These are phyloP conservation scores for Pediacus dermestoides DNA, from an alignment of 2,888 invertebrate genomes.

Conservation along the genomic window DNA sequence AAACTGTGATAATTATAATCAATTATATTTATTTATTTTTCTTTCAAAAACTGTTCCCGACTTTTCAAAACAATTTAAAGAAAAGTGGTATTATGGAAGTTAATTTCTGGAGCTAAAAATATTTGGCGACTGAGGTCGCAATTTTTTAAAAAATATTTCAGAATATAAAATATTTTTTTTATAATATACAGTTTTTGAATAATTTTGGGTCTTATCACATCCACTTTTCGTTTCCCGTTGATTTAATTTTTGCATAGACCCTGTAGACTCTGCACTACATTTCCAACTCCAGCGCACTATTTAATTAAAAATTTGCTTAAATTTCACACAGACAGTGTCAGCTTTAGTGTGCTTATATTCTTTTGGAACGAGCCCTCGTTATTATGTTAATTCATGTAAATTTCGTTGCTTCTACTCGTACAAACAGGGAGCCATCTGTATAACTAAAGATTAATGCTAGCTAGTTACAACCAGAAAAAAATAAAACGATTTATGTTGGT, in stretches of 20 bases:
- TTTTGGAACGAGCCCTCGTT: constrained; percentile 1
- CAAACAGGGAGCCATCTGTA: constrained; percentile 9
- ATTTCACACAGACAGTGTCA: constrained; percentile 2
- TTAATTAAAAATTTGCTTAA: constrained; percentile 2
- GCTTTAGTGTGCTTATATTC: constrained; percentile 2
- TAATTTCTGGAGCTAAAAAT: too few relatives aligned
- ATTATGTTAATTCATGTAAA: constrained; percentile 23
- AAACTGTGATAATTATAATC: too few relatives aligned
- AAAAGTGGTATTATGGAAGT: too few relatives aligned
- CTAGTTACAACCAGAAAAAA: constrained; percentile 15
- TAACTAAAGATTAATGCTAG: constrained; percentile 13
- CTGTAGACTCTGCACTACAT: neutral
- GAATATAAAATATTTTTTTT: too few relatives aligned
- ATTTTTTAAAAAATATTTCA: too few relatives aligned
- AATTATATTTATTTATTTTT: too few relatives aligned
- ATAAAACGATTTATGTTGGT: constrained; percentile 14
- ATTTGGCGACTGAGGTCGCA: too few relatives aligned
- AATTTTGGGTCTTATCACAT: too few relatives aligned
- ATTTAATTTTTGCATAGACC: neutral
- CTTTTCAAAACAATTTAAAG: too few relatives aligned
- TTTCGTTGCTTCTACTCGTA: constrained; percentile 4
- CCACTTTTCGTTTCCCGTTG: too few relatives aligned
- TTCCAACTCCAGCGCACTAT: neutral
- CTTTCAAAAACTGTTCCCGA: too few relatives aligned
- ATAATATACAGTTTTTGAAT: too few relatives aligned